phyloP scores from a whole-genome alignment of 2,797 vertebrate species.

The Syngnathus rostellatus region DNA sequence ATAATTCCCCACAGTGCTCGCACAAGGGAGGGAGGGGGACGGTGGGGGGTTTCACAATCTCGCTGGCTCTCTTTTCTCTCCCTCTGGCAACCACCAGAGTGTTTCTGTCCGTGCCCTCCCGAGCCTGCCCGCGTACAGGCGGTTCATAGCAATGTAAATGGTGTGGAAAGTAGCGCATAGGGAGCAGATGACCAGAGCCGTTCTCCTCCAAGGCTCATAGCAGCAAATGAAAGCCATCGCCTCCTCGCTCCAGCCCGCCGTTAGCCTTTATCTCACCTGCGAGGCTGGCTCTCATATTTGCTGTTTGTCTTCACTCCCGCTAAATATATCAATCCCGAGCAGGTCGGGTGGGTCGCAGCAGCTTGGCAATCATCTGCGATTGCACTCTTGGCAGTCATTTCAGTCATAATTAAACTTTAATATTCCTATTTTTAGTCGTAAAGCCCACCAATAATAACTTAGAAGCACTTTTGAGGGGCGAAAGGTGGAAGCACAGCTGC shows the following conservation, averaged over 20 bases:
- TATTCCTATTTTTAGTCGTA: slow-evolving; percentile 53
- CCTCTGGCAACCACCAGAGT: slow-evolving; percentile 38
- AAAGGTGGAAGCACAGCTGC: slow-evolving; percentile 46
- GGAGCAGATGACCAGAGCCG: slow-evolving; percentile 59
- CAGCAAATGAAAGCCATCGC: slow-evolving; percentile 56
- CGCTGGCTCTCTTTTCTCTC: slow-evolving; percentile 41
- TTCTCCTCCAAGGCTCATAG: slow-evolving; percentile 38
- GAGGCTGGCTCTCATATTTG: slow-evolving; percentile 51
- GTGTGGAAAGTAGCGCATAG: slow-evolving; percentile 60
- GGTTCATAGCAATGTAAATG: slow-evolving; percentile 60
- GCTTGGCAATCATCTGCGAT: slow-evolving; percentile 55
- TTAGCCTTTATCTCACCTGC: slow-evolving; percentile 59
- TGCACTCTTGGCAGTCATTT: slow-evolving; percentile 36
- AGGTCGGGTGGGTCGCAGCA: slow-evolving; percentile 45
- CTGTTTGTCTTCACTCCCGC: slow-evolving; percentile 46
- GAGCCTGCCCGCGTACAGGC: slow-evolving; percentile 57
- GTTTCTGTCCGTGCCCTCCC: slow-evolving; percentile 58
- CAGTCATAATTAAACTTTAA: slow-evolving; percentile 32
- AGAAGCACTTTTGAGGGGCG: slow-evolving; percentile 33
- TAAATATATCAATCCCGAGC: slow-evolving; percentile 57
- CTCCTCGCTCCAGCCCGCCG: slow-evolving; percentile 45
- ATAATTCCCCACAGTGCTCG: slow-evolving; percentile 40
- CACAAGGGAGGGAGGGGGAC: slow-evolving; percentile 12
- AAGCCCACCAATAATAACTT: slow-evolving; percentile 41
- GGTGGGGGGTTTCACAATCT: slow-evolving; percentile 14